Evolutionary conservation across 2,888 invertebrate species (phyloP), one percentile per base, ranked within the genome.

Genomic region (Drosophila mercatorum): DNA sequence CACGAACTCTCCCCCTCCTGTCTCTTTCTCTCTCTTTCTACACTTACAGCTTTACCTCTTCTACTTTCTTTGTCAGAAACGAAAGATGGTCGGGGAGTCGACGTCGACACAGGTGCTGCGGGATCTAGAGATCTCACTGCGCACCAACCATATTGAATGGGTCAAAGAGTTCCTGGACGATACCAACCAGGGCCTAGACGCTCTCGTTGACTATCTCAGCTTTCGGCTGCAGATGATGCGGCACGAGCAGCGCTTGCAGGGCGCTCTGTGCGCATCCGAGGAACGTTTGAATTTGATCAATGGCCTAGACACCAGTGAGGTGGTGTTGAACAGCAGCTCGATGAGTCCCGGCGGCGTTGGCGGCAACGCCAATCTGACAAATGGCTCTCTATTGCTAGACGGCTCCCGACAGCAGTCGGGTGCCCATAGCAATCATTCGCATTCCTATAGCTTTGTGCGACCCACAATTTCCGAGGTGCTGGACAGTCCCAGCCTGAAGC

Each of bases 101-200:
- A 99, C 99, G 72, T 99, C 99, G 66, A 99, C 99, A 52, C 98
- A 99, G 95, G 98, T 99, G 86, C 95, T 99, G 75, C 95, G 99
- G 91, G 99, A 99, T 94, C 94, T 99, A 93, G 99, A 99, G 95
- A 99, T 99, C 92, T 99, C 99, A 52, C 94, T 99, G 90, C 95
- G 99, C 91, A 99, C 99, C 79, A 99, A 99, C 94, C 98, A 98
- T 94, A 99, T 99, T 92, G 99, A 99, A 98, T 99, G 99, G 99
- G 99, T 99, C 63, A 96, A 98, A 89, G 98, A 99, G 93, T 99
- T 99, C 94, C 95, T 99, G 74, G 97, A 98, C 94, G 98, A 98
- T 88, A 96, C 97, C 83, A 99, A 99, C 94, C 96, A 97, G 92
- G 99, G 99, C 17, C 94, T 99, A 82, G 98, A 99, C 94, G 97